Conservation (phyloP, 2,888 invertebrate species). For the Tenthredo notha region DNA sequence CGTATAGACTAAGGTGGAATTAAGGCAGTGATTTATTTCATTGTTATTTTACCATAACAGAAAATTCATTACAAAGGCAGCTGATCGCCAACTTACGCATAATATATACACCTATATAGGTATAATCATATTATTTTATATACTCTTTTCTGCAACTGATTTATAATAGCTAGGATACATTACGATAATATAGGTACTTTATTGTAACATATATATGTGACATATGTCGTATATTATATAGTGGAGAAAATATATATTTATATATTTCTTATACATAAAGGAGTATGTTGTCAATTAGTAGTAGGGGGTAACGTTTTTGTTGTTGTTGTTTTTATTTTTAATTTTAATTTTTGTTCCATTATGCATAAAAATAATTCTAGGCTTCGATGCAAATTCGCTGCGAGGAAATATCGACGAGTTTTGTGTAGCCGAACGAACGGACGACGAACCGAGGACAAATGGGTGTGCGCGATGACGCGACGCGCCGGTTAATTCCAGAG, state of each 20-base stretch:
- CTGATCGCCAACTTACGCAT: not conserved
- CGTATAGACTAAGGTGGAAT: not conserved
- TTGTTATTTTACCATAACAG: not conserved
- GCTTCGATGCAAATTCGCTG: slow-evolving; percentile 32
- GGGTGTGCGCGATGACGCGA: slow-evolving; percentile 30
- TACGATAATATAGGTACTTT: not conserved
- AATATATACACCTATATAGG: not conserved
- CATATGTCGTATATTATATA: not conserved
- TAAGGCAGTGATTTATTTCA: slow-evolving; percentile 34
- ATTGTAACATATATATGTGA: not conserved
- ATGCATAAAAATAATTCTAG: slow-evolving; percentile 15
- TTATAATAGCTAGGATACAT: not conserved
- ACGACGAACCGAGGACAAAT: slow-evolving; percentile 29
- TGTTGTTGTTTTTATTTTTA: not conserved
- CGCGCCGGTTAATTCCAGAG: not conserved
- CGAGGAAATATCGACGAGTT: slow-evolving; percentile 36
- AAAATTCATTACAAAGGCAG: slow-evolving; percentile 24
- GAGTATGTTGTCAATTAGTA: slow-evolving; percentile 28
- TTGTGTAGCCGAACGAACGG: not conserved
- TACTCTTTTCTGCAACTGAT: not conserved
- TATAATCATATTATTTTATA: not conserved
- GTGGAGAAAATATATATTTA: not conserved
- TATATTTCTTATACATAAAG: slow-evolving; percentile 4
- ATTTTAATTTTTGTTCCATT: not conserved
- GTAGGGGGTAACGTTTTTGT: not conserved